Base-by-base conservation (phyloP, 2,888 invertebrate genomes). In the Orchestes rusci region DNA sequence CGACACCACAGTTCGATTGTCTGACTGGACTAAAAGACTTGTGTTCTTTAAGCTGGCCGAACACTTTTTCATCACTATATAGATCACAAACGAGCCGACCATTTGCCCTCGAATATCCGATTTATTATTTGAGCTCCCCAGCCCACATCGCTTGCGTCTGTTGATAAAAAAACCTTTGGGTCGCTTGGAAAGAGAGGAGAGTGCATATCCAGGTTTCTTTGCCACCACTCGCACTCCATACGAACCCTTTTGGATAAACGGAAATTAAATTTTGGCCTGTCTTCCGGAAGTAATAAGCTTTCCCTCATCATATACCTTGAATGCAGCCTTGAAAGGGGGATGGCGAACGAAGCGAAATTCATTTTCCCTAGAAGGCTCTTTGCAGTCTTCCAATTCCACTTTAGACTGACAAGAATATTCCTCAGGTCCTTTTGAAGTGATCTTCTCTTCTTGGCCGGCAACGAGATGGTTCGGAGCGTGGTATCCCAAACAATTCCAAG, bases 1-100 rank as follows among this genome's bases (percentile, higher is more conserved):
- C 2, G 45, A 35, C 4, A 53, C 53, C 7, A 53, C 52, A 7
- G 53, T 55, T 16, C 38, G 36, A 46, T 55, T 50, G 53, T 54
- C 53, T 19, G 47, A 49, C 28, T 54, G 53, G 17, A 55, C 28
- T 12, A 52, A 17, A n/a, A 50, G 16, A 8, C 31, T n/a, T 28
- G 43, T 40, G 16, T 28, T 36, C 19, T 39, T 40, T 19, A 53
- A 32, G 5, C 5, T 8, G 2, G 23, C 3, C 8, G 23, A 30
- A 23, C 15, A 35, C 28, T 23, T 33, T 8, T 20, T 20, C 12
- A 54, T 7, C 4, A 43, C 19, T 7, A 28, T 33, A 13, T 32
- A 45, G 7, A 54, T 42, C 20, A 41, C 52, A 45, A 38, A 49
- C 18, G 51, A 12, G 20, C 52, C 3, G 36, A 30, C 52, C 52